Evolutionary conservation across 2,113 vertebrate genomes (phyloP), one percentile per base, ranked within the genome.

Genomic region (Jacana jacana): DNA sequence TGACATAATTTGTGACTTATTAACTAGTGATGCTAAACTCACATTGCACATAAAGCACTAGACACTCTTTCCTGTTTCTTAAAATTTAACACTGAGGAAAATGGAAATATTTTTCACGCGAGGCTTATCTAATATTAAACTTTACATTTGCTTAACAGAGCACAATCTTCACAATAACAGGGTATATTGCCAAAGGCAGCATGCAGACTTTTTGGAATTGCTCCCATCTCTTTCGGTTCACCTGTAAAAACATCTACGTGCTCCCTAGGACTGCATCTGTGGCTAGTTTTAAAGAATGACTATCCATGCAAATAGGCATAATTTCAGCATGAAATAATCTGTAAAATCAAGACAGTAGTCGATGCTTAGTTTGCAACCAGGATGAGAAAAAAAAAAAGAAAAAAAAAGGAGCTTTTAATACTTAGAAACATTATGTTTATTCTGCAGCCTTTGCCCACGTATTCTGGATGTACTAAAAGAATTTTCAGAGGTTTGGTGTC

Each of bases 181-280:
- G 97, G 96, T 98, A 97, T 89, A 97, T 97, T 98, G 98, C 98
- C 98, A 98, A 98, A 98, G 97, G 98, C 98, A 97, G 98, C 98
- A 95, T 97, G 98, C 97, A 97, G 98, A 98, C 98, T 97, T 98
- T 97, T 96, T 98, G 98, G 98, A 98, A 97, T 91, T 91, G 98
- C 95, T 98, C 98, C 98, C 98, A 98, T 98, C 98, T 98, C 98
- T 98, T 98, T 98, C 98, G 97, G 98, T 98, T 98, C 98, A 98
- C 98, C 98, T 98, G 98, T 98, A 98, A 98, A 98, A 98, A 98
- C 98, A 98, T 98, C 98, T 98, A 98, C 96, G 94, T 98, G 98
- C 98, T 98, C 98, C 97, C 97, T 98, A 98, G 97, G 98, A 98
- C 96, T 98, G 97, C 98, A 98, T 98, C 98, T 98, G 98, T 98